Percentiles rank a stretch among this genome's conserved stretches.
These are phyloP conservation scores for Scaptomyza pallida DNA, from an alignment of 1,140 invertebrate species.

Conservation along the genomic window DNA sequence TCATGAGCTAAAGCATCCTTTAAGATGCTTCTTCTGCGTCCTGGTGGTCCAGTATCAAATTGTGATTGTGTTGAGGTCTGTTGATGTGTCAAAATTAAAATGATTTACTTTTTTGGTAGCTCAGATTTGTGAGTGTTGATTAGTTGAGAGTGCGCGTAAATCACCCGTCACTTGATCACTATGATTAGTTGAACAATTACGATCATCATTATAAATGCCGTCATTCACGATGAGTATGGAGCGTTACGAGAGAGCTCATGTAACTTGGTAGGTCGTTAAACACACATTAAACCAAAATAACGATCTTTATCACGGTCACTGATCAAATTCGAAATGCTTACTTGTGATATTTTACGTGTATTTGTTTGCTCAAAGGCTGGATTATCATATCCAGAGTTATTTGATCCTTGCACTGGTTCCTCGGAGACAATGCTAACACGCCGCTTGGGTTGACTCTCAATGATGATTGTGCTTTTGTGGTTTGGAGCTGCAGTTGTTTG, in stretches of 20 bases:
- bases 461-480: constrained; percentile 69
- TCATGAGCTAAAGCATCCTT: constrained; percentile 85
- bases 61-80: constrained; percentile 75
- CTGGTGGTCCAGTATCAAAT: constrained; percentile 84
- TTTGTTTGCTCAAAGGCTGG: constrained; percentile 74
- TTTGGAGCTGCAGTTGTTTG: constrained; percentile 27
- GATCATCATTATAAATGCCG: constrained; percentile 28
- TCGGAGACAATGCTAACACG: constrained; percentile 81
- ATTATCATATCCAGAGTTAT: constrained; percentile 74
- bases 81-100: constrained; percentile 1
- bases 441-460: constrained; percentile 77
- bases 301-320: constrained; percentile 34
- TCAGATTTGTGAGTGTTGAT: constrained; percentile 17
- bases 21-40: constrained; percentile 87
- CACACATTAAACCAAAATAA: constrained; percentile 39
- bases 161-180: background rate
- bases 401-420: constrained; percentile 39
- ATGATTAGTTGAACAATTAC: constrained; percentile 11
- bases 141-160: constrained; percentile 24
- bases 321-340: constrained; percentile 42
- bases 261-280: background rate
- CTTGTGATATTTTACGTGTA: constrained; percentile 81
- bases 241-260: background rate
- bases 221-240: constrained; percentile 3
- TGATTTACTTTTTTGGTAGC: background rate